Evolutionary conservation across 2,797 vertebrate genomes (phyloP).

Genomic region (Lepus oiostolus): DNA sequence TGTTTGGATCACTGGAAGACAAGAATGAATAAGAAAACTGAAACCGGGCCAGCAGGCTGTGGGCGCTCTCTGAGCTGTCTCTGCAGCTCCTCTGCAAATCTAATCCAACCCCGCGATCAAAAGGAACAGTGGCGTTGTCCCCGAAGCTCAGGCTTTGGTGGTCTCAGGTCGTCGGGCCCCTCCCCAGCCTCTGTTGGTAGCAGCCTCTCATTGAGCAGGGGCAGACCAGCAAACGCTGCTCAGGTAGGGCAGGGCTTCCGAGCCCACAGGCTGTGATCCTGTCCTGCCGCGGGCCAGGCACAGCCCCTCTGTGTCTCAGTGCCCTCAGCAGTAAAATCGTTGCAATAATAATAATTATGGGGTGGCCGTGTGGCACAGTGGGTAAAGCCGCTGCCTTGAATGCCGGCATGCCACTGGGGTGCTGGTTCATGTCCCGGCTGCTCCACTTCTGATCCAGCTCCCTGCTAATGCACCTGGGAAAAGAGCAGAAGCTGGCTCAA

Average conservation of each 20-base stretch:
- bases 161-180: not conserved
- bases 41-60: not conserved
- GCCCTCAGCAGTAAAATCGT: not conserved
- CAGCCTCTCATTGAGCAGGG: not conserved
- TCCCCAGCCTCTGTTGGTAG: not conserved
- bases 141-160: not conserved
- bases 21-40: not conserved
- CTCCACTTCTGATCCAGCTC: too few relatives aligned
- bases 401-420: too few relatives aligned
- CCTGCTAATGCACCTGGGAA: too few relatives aligned
- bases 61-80: not conserved
- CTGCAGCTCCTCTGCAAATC: not conserved
- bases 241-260: not conserved
- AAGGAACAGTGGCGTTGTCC: not conserved
- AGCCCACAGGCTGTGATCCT: not conserved
- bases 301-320: not conserved
- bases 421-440: too few relatives aligned
- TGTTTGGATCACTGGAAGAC: not conserved
- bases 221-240: not conserved
- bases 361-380: too few relatives aligned
- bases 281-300: not conserved
- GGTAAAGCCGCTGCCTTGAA: too few relatives aligned
- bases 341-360: not conserved
- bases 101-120: not conserved
- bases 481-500: too few relatives aligned